These are phyloP conservation scores for Dascillus cervinus DNA, from an alignment of 2,888 invertebrate genomes.

Conservation along the genomic window DNA sequence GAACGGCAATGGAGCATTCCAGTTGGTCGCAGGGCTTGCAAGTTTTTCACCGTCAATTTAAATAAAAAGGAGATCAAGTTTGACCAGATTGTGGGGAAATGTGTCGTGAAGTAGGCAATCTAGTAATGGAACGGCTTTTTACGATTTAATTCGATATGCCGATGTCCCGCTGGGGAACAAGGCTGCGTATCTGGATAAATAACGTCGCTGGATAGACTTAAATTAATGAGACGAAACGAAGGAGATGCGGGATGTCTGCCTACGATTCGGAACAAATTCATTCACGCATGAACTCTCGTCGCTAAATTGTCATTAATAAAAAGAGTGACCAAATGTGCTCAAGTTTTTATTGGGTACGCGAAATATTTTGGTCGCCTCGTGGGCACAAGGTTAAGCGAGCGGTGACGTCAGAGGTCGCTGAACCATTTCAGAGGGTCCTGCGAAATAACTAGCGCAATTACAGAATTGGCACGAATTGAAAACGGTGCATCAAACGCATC, in stretches of 20 bases:
- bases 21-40: conserved; percentile 10
- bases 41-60: conserved; percentile 28
- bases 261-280: conserved; percentile 20
- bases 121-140: no score
- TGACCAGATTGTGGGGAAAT: neutral
- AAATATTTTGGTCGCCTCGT: conserved; percentile 20
- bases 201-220: neutral
- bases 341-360: conserved; percentile 22
- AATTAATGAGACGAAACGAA: conserved; percentile 10
- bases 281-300: conserved; percentile 22
- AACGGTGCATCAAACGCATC: conserved; percentile 25
- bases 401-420: conserved; percentile 34
- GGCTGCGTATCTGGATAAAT: conserved; percentile 2
- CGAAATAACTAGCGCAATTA: conserved; percentile 26
- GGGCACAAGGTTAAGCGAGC: conserved; percentile 26
- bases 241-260: conserved; percentile 10
- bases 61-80: conserved; percentile 21
- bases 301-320: conserved; percentile 26
- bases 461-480: conserved; percentile 27
- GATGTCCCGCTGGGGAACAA: conserved; percentile 10
- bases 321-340: conserved; percentile 21
- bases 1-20: conserved; percentile 28
- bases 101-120: conserved; percentile 11
- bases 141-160: conserved; percentile 10
- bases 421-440: conserved; percentile 27